Percentiles rank a stretch among this genome's conserved stretches.
Evolutionary conservation across 2,888 invertebrate species (phyloP).

Genomic region (Drosophila dives): DNA sequence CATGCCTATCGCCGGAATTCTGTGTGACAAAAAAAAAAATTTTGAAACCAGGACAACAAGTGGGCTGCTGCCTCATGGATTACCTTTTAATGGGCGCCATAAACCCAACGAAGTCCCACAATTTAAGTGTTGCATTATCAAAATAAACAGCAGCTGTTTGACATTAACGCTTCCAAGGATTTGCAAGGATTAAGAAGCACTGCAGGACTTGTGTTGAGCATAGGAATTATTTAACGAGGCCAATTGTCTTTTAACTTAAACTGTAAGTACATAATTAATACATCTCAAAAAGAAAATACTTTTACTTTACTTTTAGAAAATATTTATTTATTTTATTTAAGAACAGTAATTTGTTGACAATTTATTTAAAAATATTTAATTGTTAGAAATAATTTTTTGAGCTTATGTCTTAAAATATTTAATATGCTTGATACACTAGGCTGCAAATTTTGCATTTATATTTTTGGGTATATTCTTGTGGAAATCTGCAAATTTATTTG

Average conservation of each 20-base stretch:
- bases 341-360: neutral
- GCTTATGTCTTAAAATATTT: neutral
- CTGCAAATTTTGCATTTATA: rapidly evolving
- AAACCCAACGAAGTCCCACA: slow-evolving; percentile 31
- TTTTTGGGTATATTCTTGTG: neutral
- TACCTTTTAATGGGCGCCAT: slow-evolving; percentile 47
- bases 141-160: slow-evolving; percentile 30
- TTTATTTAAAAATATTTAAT: neutral
- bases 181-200: slow-evolving; percentile 43
- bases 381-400: neutral
- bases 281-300: too few species aligned
- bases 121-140: slow-evolving; percentile 54
- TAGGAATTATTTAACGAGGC: slow-evolving; percentile 7
- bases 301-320: neutral
- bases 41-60: slow-evolving; percentile 40
- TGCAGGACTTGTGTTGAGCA: slow-evolving; percentile 2
- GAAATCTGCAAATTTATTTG: neutral
- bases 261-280: slow-evolving; percentile 47
- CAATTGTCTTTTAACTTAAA: slow-evolving; percentile 23
- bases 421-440: neutral
- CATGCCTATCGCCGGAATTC: slow-evolving; percentile 16
- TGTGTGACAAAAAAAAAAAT: slow-evolving; percentile 3
- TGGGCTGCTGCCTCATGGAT: slow-evolving; percentile 34
- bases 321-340: neutral
- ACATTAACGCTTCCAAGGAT: slow-evolving; percentile 1